Evolutionary conservation across 2,113 vertebrate species (phyloP).

Genomic region (Lycaon pictus): DNA sequence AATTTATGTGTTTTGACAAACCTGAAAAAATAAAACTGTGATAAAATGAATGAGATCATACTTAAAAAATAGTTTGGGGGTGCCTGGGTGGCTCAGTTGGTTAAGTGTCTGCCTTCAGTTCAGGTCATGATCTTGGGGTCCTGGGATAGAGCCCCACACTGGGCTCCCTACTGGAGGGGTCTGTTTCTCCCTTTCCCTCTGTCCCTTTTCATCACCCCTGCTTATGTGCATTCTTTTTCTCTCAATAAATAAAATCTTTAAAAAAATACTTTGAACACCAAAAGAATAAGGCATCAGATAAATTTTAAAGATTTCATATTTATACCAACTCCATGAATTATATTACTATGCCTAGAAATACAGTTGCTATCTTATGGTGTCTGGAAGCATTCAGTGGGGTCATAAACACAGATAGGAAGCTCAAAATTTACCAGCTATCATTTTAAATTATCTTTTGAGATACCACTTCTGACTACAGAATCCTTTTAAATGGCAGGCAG

Average conservation of each 20-base stretch:
- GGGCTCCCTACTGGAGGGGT: neutral
- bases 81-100: neutral
- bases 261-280: slow-evolving; percentile 16
- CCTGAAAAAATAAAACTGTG: slow-evolving; percentile 45
- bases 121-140: neutral
- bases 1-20: slow-evolving; percentile 36
- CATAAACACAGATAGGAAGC: neutral
- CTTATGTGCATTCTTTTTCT: no score
- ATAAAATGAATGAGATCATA: slow-evolving; percentile 1
- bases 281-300: neutral
- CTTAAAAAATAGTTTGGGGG: neutral
- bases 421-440: neutral
- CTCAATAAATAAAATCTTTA: neutral
- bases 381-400: neutral
- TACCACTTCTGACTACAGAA: neutral
- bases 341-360: neutral
- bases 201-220: no score
- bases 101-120: neutral
- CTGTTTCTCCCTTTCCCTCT: neutral
- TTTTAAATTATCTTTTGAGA: slow-evolving; percentile 31
- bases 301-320: slow-evolving; percentile 27
- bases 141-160: neutral
- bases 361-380: neutral
- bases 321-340: neutral
- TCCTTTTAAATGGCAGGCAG: neutral